Evolutionary conservation across 2,113 vertebrate species (phyloP).

Genomic region (Acrocephalus arundinaceus): DNA sequence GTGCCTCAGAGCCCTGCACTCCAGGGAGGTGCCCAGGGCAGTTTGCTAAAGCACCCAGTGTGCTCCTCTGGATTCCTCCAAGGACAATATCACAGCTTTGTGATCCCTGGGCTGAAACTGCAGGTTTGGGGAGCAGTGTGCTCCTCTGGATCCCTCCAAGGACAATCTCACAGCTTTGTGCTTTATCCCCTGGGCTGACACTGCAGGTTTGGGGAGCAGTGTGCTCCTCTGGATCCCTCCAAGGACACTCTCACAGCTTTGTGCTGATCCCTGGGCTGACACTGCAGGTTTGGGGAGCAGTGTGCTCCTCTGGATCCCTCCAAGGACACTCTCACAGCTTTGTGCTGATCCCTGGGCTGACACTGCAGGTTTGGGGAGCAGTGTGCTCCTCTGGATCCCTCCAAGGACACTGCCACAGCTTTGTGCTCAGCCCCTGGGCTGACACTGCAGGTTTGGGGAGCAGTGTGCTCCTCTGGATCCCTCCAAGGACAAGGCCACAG

Average conservation of each 20-base stretch:
- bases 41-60: fast-evolving
- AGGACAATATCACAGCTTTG: fast-evolving
- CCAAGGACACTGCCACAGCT: fast-evolving
- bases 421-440: background rate
- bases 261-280: background rate
- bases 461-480: no score
- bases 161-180: no score
- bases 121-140: no score
- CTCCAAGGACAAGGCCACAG: no score
- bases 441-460: no score
- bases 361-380: no score
- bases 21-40: background rate
- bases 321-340: fast-evolving
- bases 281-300: fast-evolving
- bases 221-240: background rate
- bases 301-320: background rate
- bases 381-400: background rate
- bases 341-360: no score
- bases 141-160: no score
- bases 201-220: no score
- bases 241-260: fast-evolving
- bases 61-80: background rate
- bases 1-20: fast-evolving
- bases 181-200: no score
- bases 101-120: no score